Conservation (phyloP, 2,113 vertebrate species). For the Lophura nycthemera region DNA sequence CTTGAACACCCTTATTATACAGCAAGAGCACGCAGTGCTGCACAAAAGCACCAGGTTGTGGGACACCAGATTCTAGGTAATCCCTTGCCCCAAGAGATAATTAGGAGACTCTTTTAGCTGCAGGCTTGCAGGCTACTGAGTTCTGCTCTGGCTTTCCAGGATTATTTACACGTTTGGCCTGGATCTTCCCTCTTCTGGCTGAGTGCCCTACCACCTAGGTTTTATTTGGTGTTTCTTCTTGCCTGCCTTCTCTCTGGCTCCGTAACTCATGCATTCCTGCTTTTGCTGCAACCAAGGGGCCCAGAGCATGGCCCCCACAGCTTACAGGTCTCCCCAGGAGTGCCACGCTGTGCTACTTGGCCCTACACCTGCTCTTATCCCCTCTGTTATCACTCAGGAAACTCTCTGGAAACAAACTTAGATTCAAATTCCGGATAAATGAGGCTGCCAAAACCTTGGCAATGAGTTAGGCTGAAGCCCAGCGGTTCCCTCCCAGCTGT, state of each 20-base stretch:
- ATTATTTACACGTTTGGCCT: constrained; percentile 58
- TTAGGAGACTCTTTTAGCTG: background rate
- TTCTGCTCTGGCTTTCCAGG: background rate
- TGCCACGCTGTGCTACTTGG: accelerated
- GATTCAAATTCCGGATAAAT: background rate
- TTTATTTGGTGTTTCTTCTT: constrained; percentile 62
- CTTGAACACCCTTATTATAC: accelerated
- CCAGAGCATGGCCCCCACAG: background rate
- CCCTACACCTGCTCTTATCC: background rate
- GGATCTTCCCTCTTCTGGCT: constrained; percentile 54
- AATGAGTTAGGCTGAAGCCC: background rate
- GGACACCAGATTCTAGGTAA: background rate
- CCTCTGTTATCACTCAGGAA: background rate
- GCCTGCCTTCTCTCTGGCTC: constrained; percentile 48
- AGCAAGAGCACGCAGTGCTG: accelerated
- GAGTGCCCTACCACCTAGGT: constrained; percentile 44
- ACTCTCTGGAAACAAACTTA: background rate
- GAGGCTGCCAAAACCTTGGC: background rate
- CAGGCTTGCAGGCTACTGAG: background rate
- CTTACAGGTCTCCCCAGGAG: background rate
- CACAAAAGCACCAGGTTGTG: background rate
- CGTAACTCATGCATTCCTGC: constrained; percentile 36
- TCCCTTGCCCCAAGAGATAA: background rate
- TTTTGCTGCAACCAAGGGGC: background rate
- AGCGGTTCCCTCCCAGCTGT: background rate